Percentiles rank a stretch among this genome's conserved stretches.
phyloP scores from a whole-genome alignment of 2,888 invertebrate genomes.

The Himalopsyche japonica region DNA sequence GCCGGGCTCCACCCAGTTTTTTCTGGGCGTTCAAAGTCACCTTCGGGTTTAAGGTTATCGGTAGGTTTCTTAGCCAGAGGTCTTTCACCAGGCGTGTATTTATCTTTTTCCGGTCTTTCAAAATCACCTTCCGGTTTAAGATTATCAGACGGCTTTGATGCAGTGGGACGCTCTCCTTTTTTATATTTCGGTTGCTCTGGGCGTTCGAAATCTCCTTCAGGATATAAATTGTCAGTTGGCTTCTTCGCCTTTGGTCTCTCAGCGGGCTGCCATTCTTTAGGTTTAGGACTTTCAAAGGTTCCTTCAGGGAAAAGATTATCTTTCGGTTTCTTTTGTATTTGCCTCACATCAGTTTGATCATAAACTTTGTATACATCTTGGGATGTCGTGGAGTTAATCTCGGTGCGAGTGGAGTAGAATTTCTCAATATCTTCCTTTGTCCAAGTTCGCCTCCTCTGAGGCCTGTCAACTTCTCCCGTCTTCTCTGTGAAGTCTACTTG shows the following conservation, averaged over 20 bases:
- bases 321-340: slow-evolving; percentile 48
- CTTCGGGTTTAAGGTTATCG: slow-evolving; percentile 61
- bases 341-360: slow-evolving; percentile 60
- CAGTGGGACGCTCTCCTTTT: slow-evolving; percentile 52
- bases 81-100: slow-evolving; percentile 52
- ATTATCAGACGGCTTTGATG: slow-evolving; percentile 51
- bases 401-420: slow-evolving; percentile 64
- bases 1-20: slow-evolving; percentile 51
- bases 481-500: slow-evolving; percentile 67
- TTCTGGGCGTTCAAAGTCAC: slow-evolving; percentile 53
- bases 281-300: slow-evolving; percentile 49
- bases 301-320: slow-evolving; percentile 51
- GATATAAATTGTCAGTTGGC: slow-evolving; percentile 46
- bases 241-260: slow-evolving; percentile 47
- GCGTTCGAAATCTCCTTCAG: slow-evolving; percentile 51
- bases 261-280: slow-evolving; percentile 44
- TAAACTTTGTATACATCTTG: slow-evolving; percentile 69
- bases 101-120: slow-evolving; percentile 51
- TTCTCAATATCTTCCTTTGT: slow-evolving; percentile 75
- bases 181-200: slow-evolving; percentile 48
- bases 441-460: slow-evolving; percentile 67
- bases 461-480: slow-evolving; percentile 59
- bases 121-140: slow-evolving; percentile 65
- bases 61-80: slow-evolving; percentile 50
- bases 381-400: slow-evolving; percentile 65